Evolutionary conservation across 2,113 vertebrate genomes (phyloP).

Genomic region (Lophochroa leadbeateri): DNA sequence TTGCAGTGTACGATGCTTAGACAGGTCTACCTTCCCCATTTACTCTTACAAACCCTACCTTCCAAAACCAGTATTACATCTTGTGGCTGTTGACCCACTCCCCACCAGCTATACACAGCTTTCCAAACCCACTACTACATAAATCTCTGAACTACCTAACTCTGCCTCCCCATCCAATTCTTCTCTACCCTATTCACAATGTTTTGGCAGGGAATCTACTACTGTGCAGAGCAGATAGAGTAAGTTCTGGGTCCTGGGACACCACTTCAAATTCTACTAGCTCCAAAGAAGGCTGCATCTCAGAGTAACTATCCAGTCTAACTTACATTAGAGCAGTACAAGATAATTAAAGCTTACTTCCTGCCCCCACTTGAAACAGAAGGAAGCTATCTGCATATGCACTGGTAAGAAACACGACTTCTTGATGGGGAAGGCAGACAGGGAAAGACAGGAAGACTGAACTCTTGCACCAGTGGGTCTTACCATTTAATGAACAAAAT

Average conservation of each 20-base stretch:
- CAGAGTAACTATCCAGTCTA: background rate
- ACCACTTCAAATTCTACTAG: background rate
- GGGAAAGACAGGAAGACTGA: background rate
- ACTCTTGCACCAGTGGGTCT: background rate
- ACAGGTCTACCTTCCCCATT: background rate
- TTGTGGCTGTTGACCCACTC: background rate
- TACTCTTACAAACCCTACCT: background rate
- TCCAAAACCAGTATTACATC: background rate
- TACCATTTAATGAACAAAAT: background rate
- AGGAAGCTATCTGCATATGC: background rate
- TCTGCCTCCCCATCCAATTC: background rate
- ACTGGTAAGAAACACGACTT: background rate
- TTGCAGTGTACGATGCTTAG: background rate
- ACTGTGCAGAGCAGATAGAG: background rate
- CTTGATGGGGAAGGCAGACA: background rate
- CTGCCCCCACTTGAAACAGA: background rate
- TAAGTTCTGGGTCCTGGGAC: background rate
- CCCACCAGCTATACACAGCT: background rate
- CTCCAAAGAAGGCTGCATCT: background rate
- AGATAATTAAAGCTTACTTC: background rate
- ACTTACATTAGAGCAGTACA: background rate
- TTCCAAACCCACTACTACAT: background rate
- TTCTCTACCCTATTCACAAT: background rate
- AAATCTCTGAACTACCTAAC: background rate
- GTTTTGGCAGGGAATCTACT: background rate